A percentile compares a stretch with the other conserved stretches of the same genome.
These are phyloP conservation scores for Onychomys arenicola DNA, from an alignment of 2,797 vertebrate genomes.

Conservation along the genomic window DNA sequence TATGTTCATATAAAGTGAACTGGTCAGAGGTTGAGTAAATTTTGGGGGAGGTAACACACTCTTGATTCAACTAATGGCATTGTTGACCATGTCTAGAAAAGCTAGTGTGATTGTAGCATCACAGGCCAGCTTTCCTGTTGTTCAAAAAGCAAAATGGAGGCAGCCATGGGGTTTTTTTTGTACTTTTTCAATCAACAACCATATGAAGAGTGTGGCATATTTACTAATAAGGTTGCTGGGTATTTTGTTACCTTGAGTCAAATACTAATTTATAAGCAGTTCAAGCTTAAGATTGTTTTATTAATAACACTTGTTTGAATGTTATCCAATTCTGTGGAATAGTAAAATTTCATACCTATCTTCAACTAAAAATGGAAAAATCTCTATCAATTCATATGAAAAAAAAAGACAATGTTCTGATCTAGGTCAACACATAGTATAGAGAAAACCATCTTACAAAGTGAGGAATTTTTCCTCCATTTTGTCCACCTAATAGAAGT, in stretches of 20 bases:
- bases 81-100: background rate
- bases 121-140: background rate
- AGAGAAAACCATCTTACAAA: conserved; percentile 20
- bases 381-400: background rate
- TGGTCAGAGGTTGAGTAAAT: background rate
- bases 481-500: background rate
- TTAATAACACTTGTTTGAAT: background rate
- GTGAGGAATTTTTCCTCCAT: background rate
- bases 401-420: background rate
- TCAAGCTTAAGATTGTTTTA: conserved; percentile 40
- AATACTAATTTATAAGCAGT: conserved; percentile 11
- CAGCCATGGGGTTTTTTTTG: background rate
- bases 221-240: background rate
- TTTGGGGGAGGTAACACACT: background rate
- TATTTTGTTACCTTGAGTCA: background rate
- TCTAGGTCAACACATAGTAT: background rate
- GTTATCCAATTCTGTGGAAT: background rate
- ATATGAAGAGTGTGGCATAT: background rate
- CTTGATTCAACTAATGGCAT: background rate
- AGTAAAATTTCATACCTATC: background rate
- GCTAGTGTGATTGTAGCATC: background rate
- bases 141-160: conserved; percentile 1
- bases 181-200: background rate
- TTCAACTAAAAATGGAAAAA: conserved; percentile 21
- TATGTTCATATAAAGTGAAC: background rate